Percentiles rank a stretch among this genome's conserved stretches.
Conservation (phyloP, 2,888 invertebrate genomes). For the Scaptomyza cyrtandrae region DNA sequence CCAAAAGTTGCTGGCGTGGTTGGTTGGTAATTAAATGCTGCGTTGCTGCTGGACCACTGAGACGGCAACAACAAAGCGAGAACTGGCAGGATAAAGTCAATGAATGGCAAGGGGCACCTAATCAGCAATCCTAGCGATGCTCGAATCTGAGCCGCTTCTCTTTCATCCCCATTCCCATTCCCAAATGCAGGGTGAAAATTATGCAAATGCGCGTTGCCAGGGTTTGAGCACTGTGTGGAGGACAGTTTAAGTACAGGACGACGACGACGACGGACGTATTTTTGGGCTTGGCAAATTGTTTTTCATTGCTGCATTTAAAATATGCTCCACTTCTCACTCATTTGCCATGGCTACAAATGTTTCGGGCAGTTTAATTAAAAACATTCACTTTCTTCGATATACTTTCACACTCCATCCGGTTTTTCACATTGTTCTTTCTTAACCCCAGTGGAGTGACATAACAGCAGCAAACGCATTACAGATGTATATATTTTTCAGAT, state of each 20-base stretch:
- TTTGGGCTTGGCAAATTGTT: conserved; percentile 65
- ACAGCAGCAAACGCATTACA: conserved; percentile 32
- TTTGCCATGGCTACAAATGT: conserved; percentile 58
- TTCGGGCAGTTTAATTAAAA: conserved; percentile 70
- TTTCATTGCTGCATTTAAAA: conserved; percentile 80
- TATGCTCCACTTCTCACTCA: conserved; percentile 68
- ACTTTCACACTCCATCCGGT: conserved; percentile 12
- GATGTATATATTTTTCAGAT: background rate
- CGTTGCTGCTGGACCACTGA: conserved; percentile 70
- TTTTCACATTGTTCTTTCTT: background rate
- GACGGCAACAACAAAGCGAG: conserved; percentile 25
- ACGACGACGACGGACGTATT: background rate
- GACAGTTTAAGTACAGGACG: background rate
- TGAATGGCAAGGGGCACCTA: conserved; percentile 55
- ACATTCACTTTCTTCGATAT: conserved; percentile 40
- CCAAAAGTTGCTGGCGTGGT: conserved; percentile 40
- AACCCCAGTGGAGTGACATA: conserved; percentile 13
- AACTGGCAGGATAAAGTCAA: too few relatives aligned
- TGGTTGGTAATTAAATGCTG: conserved; percentile 72
- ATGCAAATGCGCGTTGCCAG: conserved; percentile 70
- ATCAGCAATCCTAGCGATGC: conserved; percentile 74
- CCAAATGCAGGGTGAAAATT: conserved; percentile 65
- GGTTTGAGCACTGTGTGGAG: conserved; percentile 24
- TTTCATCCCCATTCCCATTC: conserved; percentile 47
- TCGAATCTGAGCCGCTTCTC: conserved; percentile 49